A percentile compares a stretch with the other conserved stretches of the same genome.
Evolutionary conservation across 2,113 vertebrate species (phyloP).

Genomic region (Dissostichus mawsoni): DNA sequence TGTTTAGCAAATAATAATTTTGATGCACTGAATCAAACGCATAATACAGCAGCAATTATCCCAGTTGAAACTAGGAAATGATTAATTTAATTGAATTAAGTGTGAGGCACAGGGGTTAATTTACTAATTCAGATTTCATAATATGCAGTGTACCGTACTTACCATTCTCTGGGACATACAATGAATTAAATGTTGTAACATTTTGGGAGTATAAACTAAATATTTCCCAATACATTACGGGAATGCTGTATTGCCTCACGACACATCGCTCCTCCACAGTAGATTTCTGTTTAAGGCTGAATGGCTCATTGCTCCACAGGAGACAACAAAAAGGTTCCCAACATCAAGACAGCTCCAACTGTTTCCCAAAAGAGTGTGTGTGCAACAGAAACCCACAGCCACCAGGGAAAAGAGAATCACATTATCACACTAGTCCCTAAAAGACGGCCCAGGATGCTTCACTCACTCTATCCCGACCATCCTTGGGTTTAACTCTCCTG

Average conservation of each 20-base stretch:
- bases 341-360: neutral
- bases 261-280: neutral
- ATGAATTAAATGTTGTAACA: neutral
- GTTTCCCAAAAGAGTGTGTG: neutral
- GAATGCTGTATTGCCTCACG: no score
- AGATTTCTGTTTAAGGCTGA: neutral
- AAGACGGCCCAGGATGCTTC: constrained; percentile 64
- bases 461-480: constrained; percentile 82
- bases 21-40: no score
- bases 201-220: neutral
- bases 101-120: neutral
- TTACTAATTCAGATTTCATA: neutral
- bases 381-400: constrained; percentile 29
- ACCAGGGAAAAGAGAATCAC: constrained; percentile 61
- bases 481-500: constrained; percentile 75
- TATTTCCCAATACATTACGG: neutral
- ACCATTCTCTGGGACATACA: neutral
- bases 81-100: no score
- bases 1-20: no score
- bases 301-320: neutral
- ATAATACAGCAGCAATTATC: no score
- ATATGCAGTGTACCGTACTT: neutral
- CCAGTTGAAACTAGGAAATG: no score
- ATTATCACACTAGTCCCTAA: constrained; percentile 22
- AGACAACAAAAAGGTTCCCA: neutral